phyloP scores from a whole-genome alignment of 2,113 vertebrate species.

The Mormoops blainvillei region DNA sequence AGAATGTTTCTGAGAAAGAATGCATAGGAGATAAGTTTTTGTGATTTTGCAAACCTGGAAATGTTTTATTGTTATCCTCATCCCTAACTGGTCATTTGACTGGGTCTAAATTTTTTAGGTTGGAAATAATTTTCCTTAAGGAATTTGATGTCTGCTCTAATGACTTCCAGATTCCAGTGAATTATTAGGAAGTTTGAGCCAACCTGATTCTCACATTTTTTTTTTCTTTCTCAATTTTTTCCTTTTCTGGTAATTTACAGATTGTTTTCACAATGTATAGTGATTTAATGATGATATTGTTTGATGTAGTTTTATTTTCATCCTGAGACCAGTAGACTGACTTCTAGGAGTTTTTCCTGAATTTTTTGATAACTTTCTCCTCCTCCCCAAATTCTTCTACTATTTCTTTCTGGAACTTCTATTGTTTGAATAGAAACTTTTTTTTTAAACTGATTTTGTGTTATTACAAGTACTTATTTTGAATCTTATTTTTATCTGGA shows the following conservation, averaged over 20 bases:
- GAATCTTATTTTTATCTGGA: not conserved
- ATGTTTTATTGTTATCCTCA: not conserved
- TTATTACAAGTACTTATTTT: not conserved
- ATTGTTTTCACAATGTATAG: not conserved
- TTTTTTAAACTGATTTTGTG: not conserved
- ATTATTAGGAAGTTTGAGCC: not conserved
- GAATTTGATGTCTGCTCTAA: not conserved
- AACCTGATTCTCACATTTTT: not conserved
- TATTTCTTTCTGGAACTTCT: not conserved
- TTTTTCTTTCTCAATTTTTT: not conserved
- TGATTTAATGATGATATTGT: not conserved
- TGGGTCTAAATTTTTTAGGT: not conserved
- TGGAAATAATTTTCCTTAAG: not conserved
- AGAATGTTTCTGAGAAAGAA: not conserved
- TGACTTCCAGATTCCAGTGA: not conserved
- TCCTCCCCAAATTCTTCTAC: not conserved
- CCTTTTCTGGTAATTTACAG: not conserved
- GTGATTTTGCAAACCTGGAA: not conserved
- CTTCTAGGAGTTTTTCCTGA: not conserved
- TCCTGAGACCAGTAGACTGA: not conserved
- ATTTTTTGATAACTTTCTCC: not conserved
- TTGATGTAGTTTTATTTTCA: not conserved
- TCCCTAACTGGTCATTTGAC: not conserved
- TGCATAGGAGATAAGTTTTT: not conserved
- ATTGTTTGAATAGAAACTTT: not conserved